Conservation (phyloP, 2,888 invertebrate species). For the Cheilosia scutellata region DNA sequence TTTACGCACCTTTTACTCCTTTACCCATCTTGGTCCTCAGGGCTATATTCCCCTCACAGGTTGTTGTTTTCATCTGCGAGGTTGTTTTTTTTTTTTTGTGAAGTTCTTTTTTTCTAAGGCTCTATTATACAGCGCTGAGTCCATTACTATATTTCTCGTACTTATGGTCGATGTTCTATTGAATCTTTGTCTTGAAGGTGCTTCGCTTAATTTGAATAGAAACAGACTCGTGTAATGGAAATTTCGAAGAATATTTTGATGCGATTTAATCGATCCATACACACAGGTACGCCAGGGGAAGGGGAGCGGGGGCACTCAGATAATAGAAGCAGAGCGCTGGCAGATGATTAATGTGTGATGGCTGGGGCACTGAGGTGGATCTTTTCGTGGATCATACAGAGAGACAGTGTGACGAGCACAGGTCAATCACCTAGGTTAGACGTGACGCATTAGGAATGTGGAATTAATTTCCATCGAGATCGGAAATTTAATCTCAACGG, state of each 20-base stretch:
- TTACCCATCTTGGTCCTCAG: constrained; percentile 33
- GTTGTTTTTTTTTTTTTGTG: background rate
- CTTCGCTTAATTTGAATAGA: constrained; percentile 69
- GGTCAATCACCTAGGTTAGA: constrained; percentile 54
- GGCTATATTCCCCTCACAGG: constrained; percentile 41
- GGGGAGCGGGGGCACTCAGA: background rate
- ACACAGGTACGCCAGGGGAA: constrained; percentile 27
- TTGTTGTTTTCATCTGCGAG: constrained; percentile 28
- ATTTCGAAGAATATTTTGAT: constrained; percentile 69
- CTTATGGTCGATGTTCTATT: constrained; percentile 50
- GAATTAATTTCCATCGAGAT: background rate
- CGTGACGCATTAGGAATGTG: constrained; percentile 16
- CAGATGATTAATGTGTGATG: constrained; percentile 71
- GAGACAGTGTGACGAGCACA: constrained; percentile 62
- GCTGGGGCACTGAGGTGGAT: constrained; percentile 45
- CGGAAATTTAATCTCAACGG: too few relatives aligned
- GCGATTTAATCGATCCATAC: constrained; percentile 64
- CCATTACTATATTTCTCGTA: constrained; percentile 21
- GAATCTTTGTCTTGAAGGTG: constrained; percentile 67
- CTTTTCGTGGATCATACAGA: constrained; percentile 29
- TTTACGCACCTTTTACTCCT: constrained; percentile 76
- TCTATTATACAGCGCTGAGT: constrained; percentile 15
- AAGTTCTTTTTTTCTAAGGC: background rate
- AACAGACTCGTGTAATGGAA: constrained; percentile 56
- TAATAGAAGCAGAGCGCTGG: constrained; percentile 46